phyloP scores from a whole-genome alignment of 2,113 vertebrate species.

The Zosterops hypoxanthus region DNA sequence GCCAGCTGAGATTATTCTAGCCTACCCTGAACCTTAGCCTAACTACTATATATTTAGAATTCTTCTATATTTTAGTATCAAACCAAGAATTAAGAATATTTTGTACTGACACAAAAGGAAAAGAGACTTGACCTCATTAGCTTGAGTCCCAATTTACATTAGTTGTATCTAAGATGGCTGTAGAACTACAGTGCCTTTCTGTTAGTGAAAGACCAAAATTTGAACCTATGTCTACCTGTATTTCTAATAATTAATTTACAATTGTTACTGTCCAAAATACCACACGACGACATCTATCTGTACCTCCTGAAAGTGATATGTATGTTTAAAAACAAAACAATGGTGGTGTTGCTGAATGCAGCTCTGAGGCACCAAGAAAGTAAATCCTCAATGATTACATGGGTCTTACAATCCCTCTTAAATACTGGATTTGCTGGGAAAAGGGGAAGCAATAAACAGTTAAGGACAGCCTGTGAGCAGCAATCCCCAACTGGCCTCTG shows the following conservation, averaged over 20 bases:
- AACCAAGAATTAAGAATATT: background rate
- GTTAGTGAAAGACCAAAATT: background rate
- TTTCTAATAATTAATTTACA: background rate
- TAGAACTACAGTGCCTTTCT: background rate
- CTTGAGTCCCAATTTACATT: background rate
- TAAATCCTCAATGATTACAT: constrained; percentile 48
- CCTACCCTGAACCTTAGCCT: background rate
- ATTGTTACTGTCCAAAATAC: background rate
- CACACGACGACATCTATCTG: background rate
- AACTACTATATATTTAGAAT: background rate
- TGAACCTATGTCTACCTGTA: background rate
- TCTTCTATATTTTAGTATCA: background rate
- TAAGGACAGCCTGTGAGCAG: background rate
- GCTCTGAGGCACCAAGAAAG: background rate
- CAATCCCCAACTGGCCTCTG: background rate
- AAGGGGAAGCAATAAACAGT: constrained; percentile 7
- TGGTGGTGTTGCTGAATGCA: background rate
- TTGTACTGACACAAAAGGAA: background rate
- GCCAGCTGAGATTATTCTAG: background rate
- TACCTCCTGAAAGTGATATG: background rate
- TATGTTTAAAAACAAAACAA: background rate
- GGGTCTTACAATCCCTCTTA: constrained; percentile 40
- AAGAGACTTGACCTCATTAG: background rate
- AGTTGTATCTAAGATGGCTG: background rate
- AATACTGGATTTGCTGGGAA: constrained; percentile 48